A percentile compares a stretch with the other conserved stretches of the same genome.
Evolutionary conservation across 2,888 invertebrate species (phyloP).

Genomic region (Sericinus montela): DNA sequence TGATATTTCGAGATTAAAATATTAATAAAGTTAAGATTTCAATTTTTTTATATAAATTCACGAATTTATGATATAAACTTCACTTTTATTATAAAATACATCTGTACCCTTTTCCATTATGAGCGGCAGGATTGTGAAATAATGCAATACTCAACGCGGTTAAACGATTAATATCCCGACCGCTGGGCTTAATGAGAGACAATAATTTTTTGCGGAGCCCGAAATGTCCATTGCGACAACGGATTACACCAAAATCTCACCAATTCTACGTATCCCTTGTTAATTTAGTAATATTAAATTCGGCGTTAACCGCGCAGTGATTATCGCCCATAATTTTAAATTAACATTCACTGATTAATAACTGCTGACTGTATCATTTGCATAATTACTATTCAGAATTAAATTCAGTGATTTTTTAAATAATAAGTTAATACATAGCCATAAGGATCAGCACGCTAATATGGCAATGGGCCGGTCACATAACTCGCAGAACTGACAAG

Average conservation of each 20-base stretch:
- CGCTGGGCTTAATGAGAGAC: conserved; percentile 30
- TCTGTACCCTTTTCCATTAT: conserved; percentile 19
- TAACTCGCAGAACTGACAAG: no score
- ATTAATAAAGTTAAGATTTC: no score
- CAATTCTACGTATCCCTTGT: conserved; percentile 15
- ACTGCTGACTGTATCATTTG: conserved; percentile 13
- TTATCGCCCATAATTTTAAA: conserved; percentile 21
- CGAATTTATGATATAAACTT: no score
- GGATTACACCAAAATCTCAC: conserved; percentile 18
- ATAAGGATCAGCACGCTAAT: no score
- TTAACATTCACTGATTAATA: conserved; percentile 18
- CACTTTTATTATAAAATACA: conserved; percentile 8
- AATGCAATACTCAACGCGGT: conserved; percentile 29
- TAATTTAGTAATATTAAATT: conserved; percentile 25
- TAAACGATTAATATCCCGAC: conserved; percentile 30
- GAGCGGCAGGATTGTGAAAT: conserved; percentile 25
- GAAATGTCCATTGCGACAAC: conserved; percentile 14
- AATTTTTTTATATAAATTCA: no score
- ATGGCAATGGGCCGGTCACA: no score
- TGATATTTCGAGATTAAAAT: no score
- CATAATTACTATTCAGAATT: conserved; percentile 10
- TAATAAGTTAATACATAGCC: no score
- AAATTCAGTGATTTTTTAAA: background rate
- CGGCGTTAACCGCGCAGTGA: conserved; percentile 17
- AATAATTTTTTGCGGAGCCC: conserved; percentile 21